These are phyloP conservation scores for Hirundo rustica DNA, from an alignment of 2,797 vertebrate genomes.

Conservation along the genomic window DNA sequence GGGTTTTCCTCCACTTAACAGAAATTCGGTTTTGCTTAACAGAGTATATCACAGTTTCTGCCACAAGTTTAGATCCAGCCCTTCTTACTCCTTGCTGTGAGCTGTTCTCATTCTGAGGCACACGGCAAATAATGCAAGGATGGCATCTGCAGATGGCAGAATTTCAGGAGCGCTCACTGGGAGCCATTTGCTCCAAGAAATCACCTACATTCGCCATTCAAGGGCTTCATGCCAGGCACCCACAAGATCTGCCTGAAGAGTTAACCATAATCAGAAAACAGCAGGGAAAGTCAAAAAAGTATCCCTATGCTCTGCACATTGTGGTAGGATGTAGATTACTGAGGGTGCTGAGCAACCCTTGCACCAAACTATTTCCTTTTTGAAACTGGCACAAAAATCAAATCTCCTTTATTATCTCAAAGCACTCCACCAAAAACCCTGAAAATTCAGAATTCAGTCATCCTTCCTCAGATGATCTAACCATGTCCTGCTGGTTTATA, in stretches of 20 bases:
- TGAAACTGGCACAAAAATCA: neutral
- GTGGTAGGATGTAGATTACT: neutral
- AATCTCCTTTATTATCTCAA: neutral
- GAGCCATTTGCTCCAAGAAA: neutral
- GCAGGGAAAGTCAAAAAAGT: neutral
- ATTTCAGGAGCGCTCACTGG: neutral
- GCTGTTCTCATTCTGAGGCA: neutral
- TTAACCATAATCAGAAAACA: neutral
- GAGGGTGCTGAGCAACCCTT: neutral
- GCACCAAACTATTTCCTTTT: neutral
- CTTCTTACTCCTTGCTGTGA: neutral
- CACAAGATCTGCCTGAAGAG: neutral
- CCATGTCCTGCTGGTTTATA: neutral
- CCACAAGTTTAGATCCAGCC: neutral
- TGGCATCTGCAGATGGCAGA: neutral
- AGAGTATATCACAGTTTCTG: neutral
- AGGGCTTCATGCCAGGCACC: neutral
- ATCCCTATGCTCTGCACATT: fast-evolving
- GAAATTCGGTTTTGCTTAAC: neutral
- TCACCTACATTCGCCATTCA: fast-evolving
- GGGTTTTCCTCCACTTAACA: neutral
- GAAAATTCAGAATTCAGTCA: constrained; percentile 8
- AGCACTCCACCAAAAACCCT: neutral
- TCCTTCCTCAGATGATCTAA: neutral
- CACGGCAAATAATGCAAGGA: neutral